phyloP scores from a whole-genome alignment of 2,797 vertebrate species.

The Psittacula echo region DNA sequence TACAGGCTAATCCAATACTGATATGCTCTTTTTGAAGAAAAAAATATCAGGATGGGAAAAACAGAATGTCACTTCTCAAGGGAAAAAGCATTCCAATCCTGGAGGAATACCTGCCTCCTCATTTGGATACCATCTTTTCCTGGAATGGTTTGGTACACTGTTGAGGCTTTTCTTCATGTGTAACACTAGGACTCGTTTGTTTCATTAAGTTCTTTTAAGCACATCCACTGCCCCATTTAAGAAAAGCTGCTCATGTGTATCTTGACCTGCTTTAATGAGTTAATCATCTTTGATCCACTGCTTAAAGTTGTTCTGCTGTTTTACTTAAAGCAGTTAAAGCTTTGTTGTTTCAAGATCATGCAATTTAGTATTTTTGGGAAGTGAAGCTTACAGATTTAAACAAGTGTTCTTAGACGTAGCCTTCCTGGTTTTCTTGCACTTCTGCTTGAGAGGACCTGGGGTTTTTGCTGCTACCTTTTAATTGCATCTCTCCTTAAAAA shows the following conservation, averaged over 20 bases:
- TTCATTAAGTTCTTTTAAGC: background rate
- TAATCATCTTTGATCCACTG: background rate
- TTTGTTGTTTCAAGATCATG: background rate
- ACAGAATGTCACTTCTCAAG: background rate
- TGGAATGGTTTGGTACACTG: background rate
- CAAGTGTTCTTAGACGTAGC: background rate
- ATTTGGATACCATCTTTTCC: background rate
- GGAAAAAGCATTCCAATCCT: background rate
- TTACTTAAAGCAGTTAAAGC: background rate
- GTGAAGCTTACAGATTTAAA: background rate
- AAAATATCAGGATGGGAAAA: background rate
- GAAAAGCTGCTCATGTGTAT: background rate
- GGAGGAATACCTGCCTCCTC: background rate
- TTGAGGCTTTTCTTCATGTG: background rate
- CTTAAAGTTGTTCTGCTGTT: background rate
- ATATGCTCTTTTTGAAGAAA: background rate
- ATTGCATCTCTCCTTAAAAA: background rate
- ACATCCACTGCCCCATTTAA: background rate
- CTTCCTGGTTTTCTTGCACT: background rate
- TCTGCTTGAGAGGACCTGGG: background rate
- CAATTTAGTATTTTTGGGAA: background rate
- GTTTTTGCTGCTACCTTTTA: background rate
- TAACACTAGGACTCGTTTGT: background rate
- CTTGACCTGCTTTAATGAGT: background rate
- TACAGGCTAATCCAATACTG: background rate